Evolutionary conservation across 2,797 vertebrate species (phyloP).

Genomic region (Phoeniculus purpureus): DNA sequence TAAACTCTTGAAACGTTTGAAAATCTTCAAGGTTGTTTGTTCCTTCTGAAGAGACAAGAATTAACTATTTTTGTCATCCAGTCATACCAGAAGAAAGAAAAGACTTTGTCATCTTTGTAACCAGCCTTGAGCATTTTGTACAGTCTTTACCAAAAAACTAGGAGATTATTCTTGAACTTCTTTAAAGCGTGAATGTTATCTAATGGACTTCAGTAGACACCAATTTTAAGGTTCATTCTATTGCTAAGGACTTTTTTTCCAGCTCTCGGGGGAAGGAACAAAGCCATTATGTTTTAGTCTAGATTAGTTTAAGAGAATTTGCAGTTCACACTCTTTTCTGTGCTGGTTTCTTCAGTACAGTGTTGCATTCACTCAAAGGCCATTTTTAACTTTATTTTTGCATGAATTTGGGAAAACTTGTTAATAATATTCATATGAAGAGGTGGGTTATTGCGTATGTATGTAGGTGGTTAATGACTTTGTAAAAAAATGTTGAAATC

Average conservation of each 20-base stretch:
- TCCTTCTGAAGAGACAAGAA: not conserved
- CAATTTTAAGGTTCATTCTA: not conserved
- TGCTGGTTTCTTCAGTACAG: not conserved
- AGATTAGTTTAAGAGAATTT: not conserved
- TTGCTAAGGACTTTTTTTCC: not conserved
- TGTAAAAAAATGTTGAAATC: not conserved
- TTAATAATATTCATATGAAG: not conserved
- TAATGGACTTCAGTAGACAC: not conserved
- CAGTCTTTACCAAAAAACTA: not conserved
- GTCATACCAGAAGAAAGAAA: not conserved
- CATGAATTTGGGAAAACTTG: not conserved
- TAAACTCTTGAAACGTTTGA: not conserved
- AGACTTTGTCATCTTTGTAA: not conserved
- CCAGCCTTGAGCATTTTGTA: not conserved
- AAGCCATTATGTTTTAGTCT: not conserved
- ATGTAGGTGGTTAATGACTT: not conserved
- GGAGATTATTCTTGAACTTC: not conserved
- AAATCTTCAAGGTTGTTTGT: not conserved
- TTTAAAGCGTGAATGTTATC: not conserved
- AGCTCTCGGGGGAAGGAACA: not conserved
- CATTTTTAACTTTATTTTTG: not conserved
- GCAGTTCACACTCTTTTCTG: fast-evolving
- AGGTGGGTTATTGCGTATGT: not conserved
- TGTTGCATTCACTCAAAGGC: not conserved
- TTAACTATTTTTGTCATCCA: not conserved